phyloP scores from a whole-genome alignment of 2,797 vertebrate genomes.

The Hydrophis major region DNA sequence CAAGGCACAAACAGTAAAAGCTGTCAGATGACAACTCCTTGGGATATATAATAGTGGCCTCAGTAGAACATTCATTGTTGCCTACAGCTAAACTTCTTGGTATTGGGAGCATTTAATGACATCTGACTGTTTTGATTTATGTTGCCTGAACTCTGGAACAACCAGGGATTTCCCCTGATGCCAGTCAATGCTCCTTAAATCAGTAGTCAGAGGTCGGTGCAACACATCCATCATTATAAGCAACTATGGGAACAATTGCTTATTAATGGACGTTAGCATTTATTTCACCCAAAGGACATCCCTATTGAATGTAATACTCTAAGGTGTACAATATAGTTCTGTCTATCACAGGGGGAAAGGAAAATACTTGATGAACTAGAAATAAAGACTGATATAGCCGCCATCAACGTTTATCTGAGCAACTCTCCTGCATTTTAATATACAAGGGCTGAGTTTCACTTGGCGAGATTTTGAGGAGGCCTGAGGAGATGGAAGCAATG shows the following conservation, averaged over 20 bases:
- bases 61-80: constrained; percentile 32
- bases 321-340: not conserved
- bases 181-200: constrained; percentile 33
- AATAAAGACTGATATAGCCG: not conserved
- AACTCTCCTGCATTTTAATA: not conserved
- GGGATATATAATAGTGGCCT: constrained; percentile 9
- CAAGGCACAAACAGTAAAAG: constrained; percentile 14
- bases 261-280: constrained; percentile 39
- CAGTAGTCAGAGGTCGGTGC: constrained; percentile 18
- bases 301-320: not conserved
- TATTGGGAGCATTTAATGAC: constrained; percentile 23
- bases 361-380: constrained; percentile 18
- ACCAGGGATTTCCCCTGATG: constrained; percentile 28
- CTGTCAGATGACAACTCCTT: constrained; percentile 9
- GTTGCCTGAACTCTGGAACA: constrained; percentile 6
- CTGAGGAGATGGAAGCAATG: not conserved
- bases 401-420: not conserved
- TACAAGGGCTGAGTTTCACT: not conserved
- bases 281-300: constrained; percentile 30
- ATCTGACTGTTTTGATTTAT: constrained; percentile 36
- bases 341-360: not conserved
- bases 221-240: constrained; percentile 41
- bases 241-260: constrained; percentile 42
- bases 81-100: constrained; percentile 32
- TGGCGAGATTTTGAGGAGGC: not conserved